These are phyloP conservation scores for Pseudochirops corinnae DNA, from an alignment of 2,797 vertebrate species.

Conservation along the genomic window DNA sequence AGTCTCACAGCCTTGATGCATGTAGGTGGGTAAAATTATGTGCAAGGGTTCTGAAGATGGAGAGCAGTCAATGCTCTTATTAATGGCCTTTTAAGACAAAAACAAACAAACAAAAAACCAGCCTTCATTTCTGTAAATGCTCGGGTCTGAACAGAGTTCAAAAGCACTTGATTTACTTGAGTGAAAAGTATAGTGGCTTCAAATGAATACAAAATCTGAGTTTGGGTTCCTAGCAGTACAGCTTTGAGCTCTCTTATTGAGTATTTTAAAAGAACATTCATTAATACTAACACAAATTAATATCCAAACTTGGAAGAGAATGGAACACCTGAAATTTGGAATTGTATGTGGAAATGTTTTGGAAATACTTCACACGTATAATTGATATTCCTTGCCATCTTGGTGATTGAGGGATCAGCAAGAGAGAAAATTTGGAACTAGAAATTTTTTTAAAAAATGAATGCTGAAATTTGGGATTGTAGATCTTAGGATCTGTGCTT, in stretches of 20 bases:
- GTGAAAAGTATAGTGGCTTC: background rate
- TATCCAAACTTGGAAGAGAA: background rate
- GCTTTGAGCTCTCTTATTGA: background rate
- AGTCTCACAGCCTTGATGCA: no score
- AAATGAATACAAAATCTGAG: background rate
- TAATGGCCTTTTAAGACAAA: background rate
- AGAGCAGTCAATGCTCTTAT: accelerated
- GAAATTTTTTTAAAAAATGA: background rate
- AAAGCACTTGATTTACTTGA: background rate
- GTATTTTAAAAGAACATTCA: background rate
- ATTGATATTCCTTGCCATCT: background rate
- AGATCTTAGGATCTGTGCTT: background rate
- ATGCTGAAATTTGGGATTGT: background rate
- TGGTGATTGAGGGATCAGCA: background rate
- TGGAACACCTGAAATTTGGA: background rate
- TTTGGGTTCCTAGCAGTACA: background rate
- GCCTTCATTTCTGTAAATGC: background rate
- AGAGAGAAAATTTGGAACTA: background rate
- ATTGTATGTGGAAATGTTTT: background rate
- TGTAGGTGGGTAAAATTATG: background rate
- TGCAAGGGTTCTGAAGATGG: background rate
- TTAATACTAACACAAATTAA: background rate
- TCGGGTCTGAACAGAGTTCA: background rate
- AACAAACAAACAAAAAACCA: background rate
- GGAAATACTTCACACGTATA: background rate